Conservation (phyloP, 1,140 invertebrate genomes). For the Drosophila erecta region DNA sequence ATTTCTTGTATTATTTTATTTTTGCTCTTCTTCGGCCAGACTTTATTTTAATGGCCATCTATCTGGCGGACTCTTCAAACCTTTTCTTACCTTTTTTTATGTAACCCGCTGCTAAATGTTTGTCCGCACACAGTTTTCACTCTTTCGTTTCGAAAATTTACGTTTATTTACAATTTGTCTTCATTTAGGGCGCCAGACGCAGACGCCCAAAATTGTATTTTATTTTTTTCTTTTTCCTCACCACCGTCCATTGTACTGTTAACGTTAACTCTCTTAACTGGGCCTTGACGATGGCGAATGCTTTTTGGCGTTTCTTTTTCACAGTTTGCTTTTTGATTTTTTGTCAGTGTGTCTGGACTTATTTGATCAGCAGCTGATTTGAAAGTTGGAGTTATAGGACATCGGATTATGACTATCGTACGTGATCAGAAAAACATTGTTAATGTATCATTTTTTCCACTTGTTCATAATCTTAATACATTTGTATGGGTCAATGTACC, state of each 20-base stretch:
- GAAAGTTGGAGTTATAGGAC: conserved; percentile 47
- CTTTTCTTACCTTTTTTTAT: conserved; percentile 51
- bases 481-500: neutral
- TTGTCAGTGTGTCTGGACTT: conserved; percentile 18
- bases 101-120: conserved; percentile 69
- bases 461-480: neutral
- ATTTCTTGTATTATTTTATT: conserved; percentile 16
- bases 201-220: conserved; percentile 33
- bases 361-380: conserved; percentile 71
- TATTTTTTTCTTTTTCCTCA: conserved; percentile 24
- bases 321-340: conserved; percentile 40
- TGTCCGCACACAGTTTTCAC: conserved; percentile 73
- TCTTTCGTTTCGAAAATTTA: conserved; percentile 69
- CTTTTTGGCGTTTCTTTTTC: conserved; percentile 45
- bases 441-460: no score
- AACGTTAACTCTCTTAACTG: conserved; percentile 68
- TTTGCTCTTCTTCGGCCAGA: conserved; percentile 17
- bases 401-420: no score
- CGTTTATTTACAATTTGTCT: conserved; percentile 82
- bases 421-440: neutral
- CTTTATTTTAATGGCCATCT: conserved; percentile 61
- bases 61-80: conserved; percentile 31
- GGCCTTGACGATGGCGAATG: conserved; percentile 63
- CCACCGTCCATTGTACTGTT: conserved; percentile 49
- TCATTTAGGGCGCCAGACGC: conserved; percentile 70